These are phyloP conservation scores for Lasioglossum vierecki DNA, from an alignment of 2,888 invertebrate genomes.

Conservation along the genomic window DNA sequence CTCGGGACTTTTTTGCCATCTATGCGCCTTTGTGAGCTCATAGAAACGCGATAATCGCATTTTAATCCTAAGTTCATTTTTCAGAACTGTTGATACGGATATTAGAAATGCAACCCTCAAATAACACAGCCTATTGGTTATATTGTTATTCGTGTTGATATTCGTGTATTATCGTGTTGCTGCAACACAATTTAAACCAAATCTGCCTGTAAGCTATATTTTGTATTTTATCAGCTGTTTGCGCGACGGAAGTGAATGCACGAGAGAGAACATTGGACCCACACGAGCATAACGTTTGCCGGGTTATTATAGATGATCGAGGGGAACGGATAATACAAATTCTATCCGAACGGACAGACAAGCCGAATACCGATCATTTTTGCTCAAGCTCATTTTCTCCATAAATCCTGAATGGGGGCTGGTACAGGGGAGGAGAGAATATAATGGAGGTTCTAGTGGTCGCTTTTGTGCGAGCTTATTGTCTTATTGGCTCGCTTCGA, in stretches of 20 bases:
- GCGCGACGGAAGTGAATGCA: neutral
- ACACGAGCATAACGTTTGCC: neutral
- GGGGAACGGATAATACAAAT: slow-evolving; percentile 29
- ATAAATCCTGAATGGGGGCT: slow-evolving; percentile 42
- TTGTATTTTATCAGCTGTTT: neutral
- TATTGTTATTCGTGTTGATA: too few species aligned
- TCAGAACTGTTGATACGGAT: too few species aligned
- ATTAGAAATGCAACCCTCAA: too few species aligned
- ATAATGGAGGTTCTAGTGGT: slow-evolving; percentile 60
- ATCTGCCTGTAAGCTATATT: neutral
- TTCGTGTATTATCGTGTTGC: neutral
- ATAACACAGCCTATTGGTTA: too few species aligned
- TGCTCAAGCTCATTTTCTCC: slow-evolving; percentile 43
- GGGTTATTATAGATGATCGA: neutral
- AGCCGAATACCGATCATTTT: slow-evolving; percentile 15
- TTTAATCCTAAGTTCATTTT: too few species aligned
- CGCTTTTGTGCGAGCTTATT: slow-evolving; percentile 70
- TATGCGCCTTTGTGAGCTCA: too few species aligned
- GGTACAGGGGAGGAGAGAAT: slow-evolving; percentile 41
- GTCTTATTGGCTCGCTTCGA: slow-evolving; percentile 73
- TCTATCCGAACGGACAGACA: neutral
- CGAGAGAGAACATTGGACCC: neutral
- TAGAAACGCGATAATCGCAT: too few species aligned
- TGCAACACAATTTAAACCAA: neutral
- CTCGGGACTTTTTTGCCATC: too few species aligned